These are phyloP conservation scores for Alauda arvensis DNA, from an alignment of 2,797 vertebrate species.

Conservation along the genomic window DNA sequence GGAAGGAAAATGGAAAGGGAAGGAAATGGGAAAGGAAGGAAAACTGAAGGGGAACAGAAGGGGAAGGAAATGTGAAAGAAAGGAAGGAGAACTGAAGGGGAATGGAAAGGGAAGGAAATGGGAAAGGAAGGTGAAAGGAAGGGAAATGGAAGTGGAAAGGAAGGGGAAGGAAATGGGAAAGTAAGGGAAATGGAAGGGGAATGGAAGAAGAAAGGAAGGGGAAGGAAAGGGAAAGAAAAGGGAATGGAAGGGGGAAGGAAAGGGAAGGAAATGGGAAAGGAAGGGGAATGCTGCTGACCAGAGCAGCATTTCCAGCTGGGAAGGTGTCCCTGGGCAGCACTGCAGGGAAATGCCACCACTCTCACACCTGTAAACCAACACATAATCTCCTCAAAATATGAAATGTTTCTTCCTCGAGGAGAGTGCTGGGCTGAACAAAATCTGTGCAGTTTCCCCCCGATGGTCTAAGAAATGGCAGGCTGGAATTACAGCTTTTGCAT, in stretches of 20 bases:
- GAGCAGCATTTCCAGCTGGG: background rate
- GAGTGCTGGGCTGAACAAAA: background rate
- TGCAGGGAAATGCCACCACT: background rate
- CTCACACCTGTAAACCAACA: background rate
- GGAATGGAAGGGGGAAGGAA: background rate
- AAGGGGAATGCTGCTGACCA: background rate
- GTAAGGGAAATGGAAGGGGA: no score
- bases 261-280: background rate
- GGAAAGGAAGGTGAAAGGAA: no score
- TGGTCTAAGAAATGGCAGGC: background rate
- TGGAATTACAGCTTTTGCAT: background rate
- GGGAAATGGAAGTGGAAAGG: no score
- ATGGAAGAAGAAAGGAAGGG: rapidly evolving
- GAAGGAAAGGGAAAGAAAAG: background rate
- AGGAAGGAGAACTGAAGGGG: no score
- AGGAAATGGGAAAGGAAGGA: no score
- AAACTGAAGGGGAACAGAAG: no score
- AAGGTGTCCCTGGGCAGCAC: background rate
- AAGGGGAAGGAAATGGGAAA: background rate
- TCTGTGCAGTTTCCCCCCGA: background rate
- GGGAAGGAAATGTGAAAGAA: background rate
- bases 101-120: no score
- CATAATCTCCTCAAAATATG: background rate
- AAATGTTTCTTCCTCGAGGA: background rate
- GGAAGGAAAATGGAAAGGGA: no score